Conservation (phyloP, 1,140 invertebrate species). For the Glomeris maerens region DNA sequence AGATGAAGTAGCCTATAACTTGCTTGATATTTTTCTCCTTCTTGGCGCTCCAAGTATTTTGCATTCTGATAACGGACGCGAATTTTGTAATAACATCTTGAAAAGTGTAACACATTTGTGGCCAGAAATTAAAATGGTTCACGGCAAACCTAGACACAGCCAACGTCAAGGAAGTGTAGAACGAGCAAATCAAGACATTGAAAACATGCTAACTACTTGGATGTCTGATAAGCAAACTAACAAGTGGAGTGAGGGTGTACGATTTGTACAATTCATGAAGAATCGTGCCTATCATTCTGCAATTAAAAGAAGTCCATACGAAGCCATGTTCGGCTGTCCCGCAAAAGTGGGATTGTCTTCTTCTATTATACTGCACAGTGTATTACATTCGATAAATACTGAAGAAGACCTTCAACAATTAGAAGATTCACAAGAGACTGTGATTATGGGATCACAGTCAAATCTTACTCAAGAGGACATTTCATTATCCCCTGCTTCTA, state of each 20-base stretch:
- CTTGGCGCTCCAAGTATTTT: slow-evolving; percentile 28
- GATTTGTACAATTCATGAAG: slow-evolving; percentile 26
- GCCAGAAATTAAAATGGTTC: slow-evolving; percentile 27
- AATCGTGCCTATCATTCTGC: slow-evolving; percentile 19
- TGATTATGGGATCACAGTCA: no score
- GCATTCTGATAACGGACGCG: slow-evolving; percentile 28
- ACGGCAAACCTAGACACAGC: slow-evolving; percentile 27
- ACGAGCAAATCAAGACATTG: slow-evolving; percentile 26
- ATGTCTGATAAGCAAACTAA: slow-evolving; percentile 21
- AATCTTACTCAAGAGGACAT: no score
- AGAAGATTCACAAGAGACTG: no score
- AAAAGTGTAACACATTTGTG: slow-evolving; percentile 16
- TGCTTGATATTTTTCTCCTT: slow-evolving; percentile 30
- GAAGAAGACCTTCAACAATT: slow-evolving; percentile 13
- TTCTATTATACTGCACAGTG: slow-evolving; percentile 12
- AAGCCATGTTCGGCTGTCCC: slow-evolving; percentile 7
- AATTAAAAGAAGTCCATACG: slow-evolving; percentile 10
- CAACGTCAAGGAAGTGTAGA: slow-evolving; percentile 28
- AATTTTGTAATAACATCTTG: slow-evolving; percentile 24
- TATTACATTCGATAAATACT: slow-evolving; percentile 10
- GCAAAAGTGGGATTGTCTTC: slow-evolving; percentile 10
- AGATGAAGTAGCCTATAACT: slow-evolving; percentile 26
- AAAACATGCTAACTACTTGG: slow-evolving; percentile 27
- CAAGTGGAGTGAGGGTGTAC: slow-evolving; percentile 22
- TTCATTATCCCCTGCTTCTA: slow-evolving; percentile 10